Evolutionary conservation across 37 sponge, comb jelly and placozoan genomes (phyloP), one percentile per base, ranked within the genome.

Genomic region (Halisarca cf. caerulea): DNA sequence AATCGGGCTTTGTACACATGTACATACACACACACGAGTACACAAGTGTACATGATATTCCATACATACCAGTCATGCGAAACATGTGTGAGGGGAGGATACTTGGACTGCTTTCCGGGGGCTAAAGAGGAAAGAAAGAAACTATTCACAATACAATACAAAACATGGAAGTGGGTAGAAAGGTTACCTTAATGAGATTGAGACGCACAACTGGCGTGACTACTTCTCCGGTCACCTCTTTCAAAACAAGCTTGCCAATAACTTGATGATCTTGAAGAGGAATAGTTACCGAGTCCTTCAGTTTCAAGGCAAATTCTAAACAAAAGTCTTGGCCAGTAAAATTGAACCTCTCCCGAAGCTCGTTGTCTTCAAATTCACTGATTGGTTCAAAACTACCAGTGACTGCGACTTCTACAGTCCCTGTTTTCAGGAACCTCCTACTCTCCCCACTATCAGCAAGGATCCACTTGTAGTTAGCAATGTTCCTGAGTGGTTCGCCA

Each of bases 281-380:
- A 3, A 87, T 21, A 0, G 23, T 39, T 21, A 82, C 17, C 5
- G 38, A 54, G 2, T 74, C 77, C 77, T 58, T 78, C 40, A 90
- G 58, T 53, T 82, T 70, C 57, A 90, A 77, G 0, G 77, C 66
- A 75, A 85, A 90, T 42, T 85, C 89, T 55, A 61, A 40, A 44
- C 66, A 85, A 39, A 90, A 90, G 69, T 90, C 90, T 14, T 90
- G 64, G 0, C 90, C 86, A 25, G 75, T 78, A 42, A 82, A 90
- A 23, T 47, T 44, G 4, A 51, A 23, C 0, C 71, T 78, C 53
- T 51, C n/a, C 4, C 66, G 74, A 14, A 64, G 30, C 40, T 47
- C 39, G 30, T n/a, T 66, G 34, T 78, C 83, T 11, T 85, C 68
- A 60, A 64, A 54, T 28, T 81, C 81, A 35, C 47, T 44, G 0